Percentiles rank a stretch among this genome's conserved stretches.
Evolutionary conservation across 2,888 invertebrate genomes (phyloP).

Genomic region (Ochlodes sylvanus): DNA sequence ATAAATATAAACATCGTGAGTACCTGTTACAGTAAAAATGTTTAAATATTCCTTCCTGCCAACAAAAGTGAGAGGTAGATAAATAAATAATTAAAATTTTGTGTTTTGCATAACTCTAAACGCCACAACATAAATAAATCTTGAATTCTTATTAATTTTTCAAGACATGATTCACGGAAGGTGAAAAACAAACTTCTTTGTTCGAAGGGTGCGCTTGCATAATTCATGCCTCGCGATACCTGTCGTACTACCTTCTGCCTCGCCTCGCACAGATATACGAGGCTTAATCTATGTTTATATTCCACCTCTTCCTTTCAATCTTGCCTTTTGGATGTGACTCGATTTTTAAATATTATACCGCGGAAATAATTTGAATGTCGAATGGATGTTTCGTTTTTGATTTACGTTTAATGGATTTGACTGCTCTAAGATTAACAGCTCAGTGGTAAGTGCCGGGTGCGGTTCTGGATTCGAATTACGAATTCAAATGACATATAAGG

Average conservation of each 20-base stretch:
- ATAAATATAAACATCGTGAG: no score
- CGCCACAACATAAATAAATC: conserved; percentile 5
- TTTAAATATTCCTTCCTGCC: no score
- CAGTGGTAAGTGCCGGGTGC: no score
- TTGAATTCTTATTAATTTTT: conserved; percentile 39
- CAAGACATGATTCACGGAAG: conserved; percentile 32
- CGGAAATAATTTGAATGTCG: conserved; percentile 3
- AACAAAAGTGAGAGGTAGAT: no score
- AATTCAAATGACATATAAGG: no score
- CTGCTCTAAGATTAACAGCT: no score
- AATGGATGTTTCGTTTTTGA: not conserved
- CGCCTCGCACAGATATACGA: not conserved
- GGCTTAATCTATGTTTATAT: conserved; percentile 18
- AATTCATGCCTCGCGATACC: conserved; percentile 39
- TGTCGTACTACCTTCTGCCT: conserved; percentile 35
- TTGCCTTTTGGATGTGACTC: conserved; percentile 11
- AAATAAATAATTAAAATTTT: not conserved
- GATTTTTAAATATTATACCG: conserved; percentile 10
- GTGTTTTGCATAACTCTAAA: not conserved
- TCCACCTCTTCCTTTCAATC: conserved; percentile 11
- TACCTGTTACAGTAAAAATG: no score
- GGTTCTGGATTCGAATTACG: no score
- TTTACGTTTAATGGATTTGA: no score
- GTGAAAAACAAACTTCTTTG: conserved; percentile 36
- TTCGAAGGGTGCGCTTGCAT: conserved; percentile 36